Evolutionary conservation across 2,888 invertebrate genomes (phyloP).

Genomic region (Meganola albula): DNA sequence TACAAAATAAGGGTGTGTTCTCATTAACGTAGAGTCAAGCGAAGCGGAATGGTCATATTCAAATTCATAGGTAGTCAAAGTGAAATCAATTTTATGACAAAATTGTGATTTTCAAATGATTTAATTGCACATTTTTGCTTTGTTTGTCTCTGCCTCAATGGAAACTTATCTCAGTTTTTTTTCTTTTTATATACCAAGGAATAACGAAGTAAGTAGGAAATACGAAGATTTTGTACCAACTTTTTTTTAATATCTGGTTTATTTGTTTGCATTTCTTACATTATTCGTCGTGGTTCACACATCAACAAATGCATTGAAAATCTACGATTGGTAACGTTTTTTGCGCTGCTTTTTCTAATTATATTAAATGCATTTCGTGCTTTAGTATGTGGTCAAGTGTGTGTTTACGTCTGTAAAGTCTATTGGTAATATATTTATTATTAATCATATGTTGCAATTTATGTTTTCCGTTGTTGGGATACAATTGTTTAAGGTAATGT

Average conservation of each 20-base stretch:
- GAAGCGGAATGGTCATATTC: no score
- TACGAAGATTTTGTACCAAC: conserved; percentile 19
- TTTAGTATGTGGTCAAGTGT: conserved; percentile 99
- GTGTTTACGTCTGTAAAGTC: conserved; percentile 98
- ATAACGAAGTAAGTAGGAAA: conserved; percentile 59
- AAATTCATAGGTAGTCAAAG: no score
- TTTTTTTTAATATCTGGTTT: conserved; percentile 33
- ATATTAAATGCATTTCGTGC: conserved; percentile 28
- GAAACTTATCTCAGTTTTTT: no score
- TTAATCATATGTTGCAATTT: conserved; percentile 99
- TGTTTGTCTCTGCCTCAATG: no score
- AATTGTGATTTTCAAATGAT: no score
- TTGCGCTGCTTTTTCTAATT: conserved; percentile 31
- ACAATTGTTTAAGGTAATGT: conserved; percentile 98
- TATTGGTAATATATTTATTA: conserved; percentile 99
- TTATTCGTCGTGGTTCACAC: conserved; percentile 41
- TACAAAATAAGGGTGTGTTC: conserved; percentile 29
- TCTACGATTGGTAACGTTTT: conserved; percentile 49
- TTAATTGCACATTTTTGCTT: no score
- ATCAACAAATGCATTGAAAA: conserved; percentile 45
- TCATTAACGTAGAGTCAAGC: no score
- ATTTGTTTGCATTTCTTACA: conserved; percentile 36
- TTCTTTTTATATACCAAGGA: conserved; percentile 46
- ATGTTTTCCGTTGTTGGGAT: conserved; percentile 99
- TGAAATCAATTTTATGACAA: no score